These are phyloP conservation scores for Tachystola acroxantha DNA, from an alignment of 2,888 invertebrate genomes.

Conservation along the genomic window DNA sequence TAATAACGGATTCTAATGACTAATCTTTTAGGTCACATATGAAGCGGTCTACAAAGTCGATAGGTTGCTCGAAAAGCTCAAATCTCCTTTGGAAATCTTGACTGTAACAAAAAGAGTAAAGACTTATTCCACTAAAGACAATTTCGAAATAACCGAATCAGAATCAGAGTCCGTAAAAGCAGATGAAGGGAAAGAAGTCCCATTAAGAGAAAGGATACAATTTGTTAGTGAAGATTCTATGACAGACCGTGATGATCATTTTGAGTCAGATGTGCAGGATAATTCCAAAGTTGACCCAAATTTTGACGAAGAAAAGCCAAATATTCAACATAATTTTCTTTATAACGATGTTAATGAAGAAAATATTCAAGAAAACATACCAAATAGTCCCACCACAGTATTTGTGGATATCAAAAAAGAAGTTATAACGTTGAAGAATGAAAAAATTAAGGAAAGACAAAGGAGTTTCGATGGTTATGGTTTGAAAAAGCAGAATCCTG, in stretches of 20 bases:
- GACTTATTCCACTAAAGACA: slow-evolving; percentile 23
- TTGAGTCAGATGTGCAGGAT: slow-evolving; percentile 5
- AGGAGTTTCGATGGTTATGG: slow-evolving; percentile 1
- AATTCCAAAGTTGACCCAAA: not conserved
- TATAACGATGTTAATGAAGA: not conserved
- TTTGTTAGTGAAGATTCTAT: slow-evolving; percentile 7
- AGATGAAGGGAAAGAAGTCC: slow-evolving; percentile 16
- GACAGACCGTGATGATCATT: slow-evolving; percentile 1
- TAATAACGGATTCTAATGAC: too few species aligned
- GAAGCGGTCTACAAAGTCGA: slow-evolving; percentile 21
- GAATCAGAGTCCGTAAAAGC: slow-evolving; percentile 8
- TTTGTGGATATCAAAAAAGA: slow-evolving; percentile 25
- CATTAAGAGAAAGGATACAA: slow-evolving; percentile 9
- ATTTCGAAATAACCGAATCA: slow-evolving; percentile 5
- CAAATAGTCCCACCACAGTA: slow-evolving; percentile 23
- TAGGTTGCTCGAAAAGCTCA: slow-evolving; percentile 10
- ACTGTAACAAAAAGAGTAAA: slow-evolving; percentile 25
- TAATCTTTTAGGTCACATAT: slow-evolving; percentile 19
- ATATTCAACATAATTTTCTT: slow-evolving; percentile 1
- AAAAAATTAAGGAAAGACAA: slow-evolving; percentile 17
- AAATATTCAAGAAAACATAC: not conserved
- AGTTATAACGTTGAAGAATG: slow-evolving; percentile 18
- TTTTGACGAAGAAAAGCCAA: not conserved
- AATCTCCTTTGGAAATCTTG: slow-evolving; percentile 32
- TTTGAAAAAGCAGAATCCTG: slow-evolving; percentile 10